phyloP scores from a whole-genome alignment of 2,797 vertebrate genomes.

The Steatocranus sp. region DNA sequence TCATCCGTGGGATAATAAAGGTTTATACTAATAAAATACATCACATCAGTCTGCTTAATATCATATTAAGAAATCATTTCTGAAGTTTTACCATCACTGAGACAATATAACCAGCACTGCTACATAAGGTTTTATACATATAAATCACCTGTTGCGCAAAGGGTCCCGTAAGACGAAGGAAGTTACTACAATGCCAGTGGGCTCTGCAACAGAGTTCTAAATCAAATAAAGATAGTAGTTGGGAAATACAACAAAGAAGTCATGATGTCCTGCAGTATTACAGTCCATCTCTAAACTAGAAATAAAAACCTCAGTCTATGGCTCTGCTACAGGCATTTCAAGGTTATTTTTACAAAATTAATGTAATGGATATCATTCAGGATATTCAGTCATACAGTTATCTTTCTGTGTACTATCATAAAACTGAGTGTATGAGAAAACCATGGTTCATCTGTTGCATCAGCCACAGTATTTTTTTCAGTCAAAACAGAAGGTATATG shows the following conservation, averaged over 20 bases:
- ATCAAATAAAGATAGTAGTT: background rate
- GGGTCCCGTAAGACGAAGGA: background rate
- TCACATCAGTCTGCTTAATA: background rate
- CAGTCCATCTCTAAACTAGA: background rate
- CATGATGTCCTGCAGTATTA: background rate
- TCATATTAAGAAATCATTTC: background rate
- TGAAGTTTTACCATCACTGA: background rate
- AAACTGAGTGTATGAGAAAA: background rate
- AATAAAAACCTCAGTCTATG: background rate
- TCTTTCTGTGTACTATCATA: background rate
- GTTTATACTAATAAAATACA: background rate
- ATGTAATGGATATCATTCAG: slow-evolving; percentile 28
- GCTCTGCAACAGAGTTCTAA: background rate
- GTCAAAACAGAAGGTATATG: background rate
- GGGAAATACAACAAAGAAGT: background rate
- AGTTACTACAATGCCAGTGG: background rate
- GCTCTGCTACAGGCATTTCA: background rate
- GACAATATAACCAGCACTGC: background rate
- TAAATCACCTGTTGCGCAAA: background rate
- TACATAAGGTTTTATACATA: background rate
- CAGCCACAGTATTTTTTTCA: background rate
- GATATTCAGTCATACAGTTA: background rate
- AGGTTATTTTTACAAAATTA: background rate
- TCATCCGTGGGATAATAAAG: background rate
- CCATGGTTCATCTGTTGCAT: background rate